Conservation (phyloP, 2,888 invertebrate genomes). For the Andrena hattorfiana region DNA sequence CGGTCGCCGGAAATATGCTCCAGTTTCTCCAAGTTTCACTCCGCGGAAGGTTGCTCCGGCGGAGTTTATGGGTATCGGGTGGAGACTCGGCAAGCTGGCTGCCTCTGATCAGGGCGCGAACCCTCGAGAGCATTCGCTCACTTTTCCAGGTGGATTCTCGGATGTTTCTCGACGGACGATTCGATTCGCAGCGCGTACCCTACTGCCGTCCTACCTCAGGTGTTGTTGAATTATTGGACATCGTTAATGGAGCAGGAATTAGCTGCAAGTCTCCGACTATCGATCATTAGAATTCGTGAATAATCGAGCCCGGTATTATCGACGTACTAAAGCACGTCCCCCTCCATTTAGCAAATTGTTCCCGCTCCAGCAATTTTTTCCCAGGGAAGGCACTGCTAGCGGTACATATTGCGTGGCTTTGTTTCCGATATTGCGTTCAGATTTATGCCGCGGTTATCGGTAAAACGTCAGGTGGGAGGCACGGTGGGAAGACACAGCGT, state of each 20-base stretch:
- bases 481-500: conserved; percentile 32
- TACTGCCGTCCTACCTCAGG: too few relatives aligned
- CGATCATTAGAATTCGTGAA: too few relatives aligned
- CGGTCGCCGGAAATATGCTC: conserved; percentile 14
- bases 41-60: neutral
- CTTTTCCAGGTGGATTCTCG: too few relatives aligned
- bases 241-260: neutral
- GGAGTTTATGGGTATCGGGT: neutral
- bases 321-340: too few relatives aligned
- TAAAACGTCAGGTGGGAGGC: conserved; percentile 45
- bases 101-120: neutral
- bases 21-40: conserved; percentile 1
- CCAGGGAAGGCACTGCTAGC: neutral
- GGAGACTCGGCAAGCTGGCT: neutral
- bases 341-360: conserved; percentile 1
- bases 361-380: neutral
- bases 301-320: too few relatives aligned
- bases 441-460: conserved; percentile 58
- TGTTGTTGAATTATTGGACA: too few relatives aligned
- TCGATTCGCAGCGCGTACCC: too few relatives aligned
- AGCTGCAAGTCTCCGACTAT: too few relatives aligned
- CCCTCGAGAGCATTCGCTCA: too few relatives aligned
- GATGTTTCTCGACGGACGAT: too few relatives aligned
- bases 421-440: conserved; percentile 30
- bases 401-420: neutral